phyloP scores from a whole-genome alignment of 2,797 vertebrate genomes.

The Okamejei kenojei region DNA sequence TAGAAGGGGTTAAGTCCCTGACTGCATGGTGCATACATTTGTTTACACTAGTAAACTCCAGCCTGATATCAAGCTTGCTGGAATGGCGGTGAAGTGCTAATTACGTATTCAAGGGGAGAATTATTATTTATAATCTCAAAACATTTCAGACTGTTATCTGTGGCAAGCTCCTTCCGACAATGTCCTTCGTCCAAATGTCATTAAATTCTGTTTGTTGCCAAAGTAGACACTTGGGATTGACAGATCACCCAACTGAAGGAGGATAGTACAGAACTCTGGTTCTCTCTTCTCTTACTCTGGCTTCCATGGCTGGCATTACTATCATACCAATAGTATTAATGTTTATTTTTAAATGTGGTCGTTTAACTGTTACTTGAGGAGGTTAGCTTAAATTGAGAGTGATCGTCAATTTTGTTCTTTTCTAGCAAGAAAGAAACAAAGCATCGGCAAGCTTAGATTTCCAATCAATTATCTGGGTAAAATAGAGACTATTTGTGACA shows the following conservation, averaged over 20 bases:
- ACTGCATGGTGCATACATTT: not conserved
- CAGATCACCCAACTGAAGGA: not conserved
- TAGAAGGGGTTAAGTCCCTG: not conserved
- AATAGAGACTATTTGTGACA: not conserved
- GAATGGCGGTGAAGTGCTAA: constrained; percentile 22
- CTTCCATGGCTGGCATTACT: not conserved
- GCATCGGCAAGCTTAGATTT: not conserved
- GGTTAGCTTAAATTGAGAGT: not conserved
- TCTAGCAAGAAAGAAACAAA: not conserved
- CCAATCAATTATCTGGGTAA: not conserved
- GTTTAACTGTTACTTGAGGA: not conserved
- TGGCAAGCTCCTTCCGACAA: not conserved
- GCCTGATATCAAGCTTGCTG: not conserved
- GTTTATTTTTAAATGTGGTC: not conserved
- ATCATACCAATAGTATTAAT: not conserved
- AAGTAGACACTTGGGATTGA: not conserved
- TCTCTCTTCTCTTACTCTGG: not conserved
- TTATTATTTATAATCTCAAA: constrained; percentile 7
- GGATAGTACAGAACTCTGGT: too few species aligned
- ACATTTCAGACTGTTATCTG: not conserved
- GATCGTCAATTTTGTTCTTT: not conserved
- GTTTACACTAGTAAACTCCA: not conserved
- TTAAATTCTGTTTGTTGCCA: not conserved
- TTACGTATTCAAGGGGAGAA: not conserved
- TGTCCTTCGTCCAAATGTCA: not conserved